Conservation (phyloP, 1,140 invertebrate species). For the Lepeophtheirus salmonis region DNA sequence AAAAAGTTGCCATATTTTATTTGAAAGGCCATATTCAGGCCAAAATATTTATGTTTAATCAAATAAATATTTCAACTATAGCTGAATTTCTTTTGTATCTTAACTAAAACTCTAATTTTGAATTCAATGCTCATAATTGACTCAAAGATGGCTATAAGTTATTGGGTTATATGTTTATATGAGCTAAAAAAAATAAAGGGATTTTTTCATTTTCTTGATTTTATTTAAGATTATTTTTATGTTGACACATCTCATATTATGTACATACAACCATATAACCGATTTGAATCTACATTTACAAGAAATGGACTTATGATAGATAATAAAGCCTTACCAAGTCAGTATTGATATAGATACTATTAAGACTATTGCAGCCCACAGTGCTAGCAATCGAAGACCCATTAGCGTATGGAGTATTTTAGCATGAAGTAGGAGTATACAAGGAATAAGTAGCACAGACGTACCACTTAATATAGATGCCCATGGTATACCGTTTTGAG, state of each 20-base stretch:
- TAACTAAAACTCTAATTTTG: too few relatives aligned
- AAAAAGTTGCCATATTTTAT: too few relatives aligned
- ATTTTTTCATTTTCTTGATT: neutral
- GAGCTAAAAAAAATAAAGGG: neutral
- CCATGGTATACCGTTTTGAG: constrained; percentile 1
- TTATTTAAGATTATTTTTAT: neutral
- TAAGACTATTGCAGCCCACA: constrained; percentile 3
- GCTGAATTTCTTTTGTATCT: too few relatives aligned
- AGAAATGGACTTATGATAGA: neutral
- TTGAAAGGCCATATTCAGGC: too few relatives aligned
- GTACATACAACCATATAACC: neutral
- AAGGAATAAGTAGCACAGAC: constrained; percentile 4
- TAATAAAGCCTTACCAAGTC: constrained; percentile 12
- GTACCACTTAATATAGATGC: neutral
- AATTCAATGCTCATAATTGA: too few relatives aligned
- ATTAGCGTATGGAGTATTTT: neutral
- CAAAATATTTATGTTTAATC: too few relatives aligned
- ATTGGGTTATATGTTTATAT: neutral
- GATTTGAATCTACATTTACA: neutral
- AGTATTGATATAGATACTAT: neutral
- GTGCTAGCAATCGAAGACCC: neutral
- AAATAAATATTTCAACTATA: too few relatives aligned
- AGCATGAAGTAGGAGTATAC: constrained; percentile 8
- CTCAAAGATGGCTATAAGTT: too few relatives aligned
- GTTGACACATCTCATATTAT: neutral